Percentiles rank a stretch among this genome's conserved stretches.
Conservation (phyloP, 2,797 vertebrate species). For the Tauraco hartlaubi region DNA sequence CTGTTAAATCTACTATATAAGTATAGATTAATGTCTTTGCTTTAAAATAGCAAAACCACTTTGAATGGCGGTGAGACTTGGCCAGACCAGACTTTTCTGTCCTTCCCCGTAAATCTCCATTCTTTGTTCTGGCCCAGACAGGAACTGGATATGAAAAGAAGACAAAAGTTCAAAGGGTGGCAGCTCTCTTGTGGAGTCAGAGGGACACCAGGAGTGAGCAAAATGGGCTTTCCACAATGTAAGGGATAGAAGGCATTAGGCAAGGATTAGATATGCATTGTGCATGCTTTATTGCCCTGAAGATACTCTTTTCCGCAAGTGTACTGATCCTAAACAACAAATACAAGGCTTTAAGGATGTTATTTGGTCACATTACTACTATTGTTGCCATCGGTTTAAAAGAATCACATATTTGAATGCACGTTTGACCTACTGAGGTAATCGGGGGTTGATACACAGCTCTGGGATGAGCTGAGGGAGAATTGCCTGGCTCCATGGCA, state of each 20-base stretch:
- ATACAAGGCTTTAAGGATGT: neutral
- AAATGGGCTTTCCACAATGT: neutral
- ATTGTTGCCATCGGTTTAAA: neutral
- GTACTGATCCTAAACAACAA: neutral
- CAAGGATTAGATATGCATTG: neutral
- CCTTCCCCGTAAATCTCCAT: neutral
- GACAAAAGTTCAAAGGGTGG: neutral
- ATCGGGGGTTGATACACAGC: fast-evolving
- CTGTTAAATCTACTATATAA: neutral
- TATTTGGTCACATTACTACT: neutral
- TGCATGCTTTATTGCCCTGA: neutral
- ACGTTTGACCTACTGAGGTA: neutral
- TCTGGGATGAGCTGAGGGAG: neutral
- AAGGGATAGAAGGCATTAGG: neutral
- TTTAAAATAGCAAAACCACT: neutral
- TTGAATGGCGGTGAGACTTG: neutral
- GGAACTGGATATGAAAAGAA: neutral
- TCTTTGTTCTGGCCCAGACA: neutral
- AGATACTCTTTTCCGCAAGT: neutral
- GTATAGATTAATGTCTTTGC: neutral
- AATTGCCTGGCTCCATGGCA: neutral
- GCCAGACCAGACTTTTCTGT: neutral
- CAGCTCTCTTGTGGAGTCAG: neutral
- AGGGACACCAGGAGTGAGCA: neutral
- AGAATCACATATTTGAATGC: neutral